Evolutionary conservation across 2,113 vertebrate species (phyloP).

Genomic region (Proteles cristata): DNA sequence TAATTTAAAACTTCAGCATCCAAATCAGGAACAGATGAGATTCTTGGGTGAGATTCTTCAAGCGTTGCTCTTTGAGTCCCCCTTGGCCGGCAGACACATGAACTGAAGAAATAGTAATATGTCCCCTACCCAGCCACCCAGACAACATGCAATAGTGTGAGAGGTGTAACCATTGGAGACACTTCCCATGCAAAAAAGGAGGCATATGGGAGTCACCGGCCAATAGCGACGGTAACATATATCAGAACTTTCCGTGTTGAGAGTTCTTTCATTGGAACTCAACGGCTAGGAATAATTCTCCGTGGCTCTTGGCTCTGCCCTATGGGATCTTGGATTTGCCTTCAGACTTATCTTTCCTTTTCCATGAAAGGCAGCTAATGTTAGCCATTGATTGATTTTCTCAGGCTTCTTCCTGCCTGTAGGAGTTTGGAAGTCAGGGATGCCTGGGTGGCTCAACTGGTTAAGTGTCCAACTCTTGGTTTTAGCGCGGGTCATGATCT

Average conservation of each 20-base stretch:
- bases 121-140: accelerated
- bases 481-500: too few species aligned
- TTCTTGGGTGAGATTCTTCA: not conserved
- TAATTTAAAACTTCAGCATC: not conserved
- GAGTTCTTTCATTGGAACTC: not conserved
- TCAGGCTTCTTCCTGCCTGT: not conserved
- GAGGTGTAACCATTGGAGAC: not conserved
- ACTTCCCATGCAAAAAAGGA: not conserved
- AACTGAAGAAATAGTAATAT: not conserved
- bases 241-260: not conserved
- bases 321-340: not conserved
- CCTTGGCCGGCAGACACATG: not conserved
- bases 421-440: not conserved
- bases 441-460: too few species aligned
- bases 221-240: not conserved
- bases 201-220: not conserved
- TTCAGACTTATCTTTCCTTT: not conserved
- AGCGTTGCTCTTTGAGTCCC: not conserved
- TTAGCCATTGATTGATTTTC: not conserved
- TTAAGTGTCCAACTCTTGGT: too few species aligned
- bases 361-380: not conserved
- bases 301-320: not conserved
- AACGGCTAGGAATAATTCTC: not conserved
- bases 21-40: not conserved
- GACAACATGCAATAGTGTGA: not conserved